phyloP scores from a whole-genome alignment of 2,888 invertebrate species.

The Syrphus vitripennis region DNA sequence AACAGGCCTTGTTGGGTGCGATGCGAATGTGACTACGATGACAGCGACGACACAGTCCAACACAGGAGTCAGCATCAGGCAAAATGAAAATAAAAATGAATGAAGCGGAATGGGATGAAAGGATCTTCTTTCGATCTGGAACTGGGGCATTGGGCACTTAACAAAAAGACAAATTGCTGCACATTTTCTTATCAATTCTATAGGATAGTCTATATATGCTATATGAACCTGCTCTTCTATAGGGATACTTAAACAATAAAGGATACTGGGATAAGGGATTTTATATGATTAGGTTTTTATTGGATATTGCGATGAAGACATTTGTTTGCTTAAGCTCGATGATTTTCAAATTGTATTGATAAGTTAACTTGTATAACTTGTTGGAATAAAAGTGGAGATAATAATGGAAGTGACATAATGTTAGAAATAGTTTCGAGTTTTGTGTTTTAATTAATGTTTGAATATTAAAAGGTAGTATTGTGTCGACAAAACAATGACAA shows the following conservation, averaged over 20 bases:
- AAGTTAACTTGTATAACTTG: background rate
- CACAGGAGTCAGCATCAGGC: conserved; percentile 19
- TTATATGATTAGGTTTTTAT: conserved; percentile 47
- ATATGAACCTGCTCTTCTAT: background rate
- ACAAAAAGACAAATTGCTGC: conserved; percentile 57
- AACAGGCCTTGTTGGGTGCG: background rate
- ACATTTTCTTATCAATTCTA: conserved; percentile 54
- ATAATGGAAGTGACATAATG: too few relatives aligned
- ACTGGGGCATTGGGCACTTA: conserved; percentile 35
- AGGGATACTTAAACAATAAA: background rate
- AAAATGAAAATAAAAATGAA: conserved; percentile 51
- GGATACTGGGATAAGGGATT: conserved; percentile 16
- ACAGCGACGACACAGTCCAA: conserved; percentile 26
- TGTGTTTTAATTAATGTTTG: too few relatives aligned
- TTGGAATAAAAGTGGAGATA: background rate
- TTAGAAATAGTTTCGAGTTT: too few relatives aligned
- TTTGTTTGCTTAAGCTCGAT: conserved; percentile 1
- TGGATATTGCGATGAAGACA: conserved; percentile 31
- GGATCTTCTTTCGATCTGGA: conserved; percentile 26
- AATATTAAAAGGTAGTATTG: too few relatives aligned
- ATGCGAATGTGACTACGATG: conserved; percentile 3
- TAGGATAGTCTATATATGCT: background rate
- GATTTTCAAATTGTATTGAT: background rate
- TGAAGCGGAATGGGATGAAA: conserved; percentile 18
- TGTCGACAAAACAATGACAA: too few relatives aligned